phyloP scores from a whole-genome alignment of 2,113 vertebrate genomes.

The Dermatemys mawii region DNA sequence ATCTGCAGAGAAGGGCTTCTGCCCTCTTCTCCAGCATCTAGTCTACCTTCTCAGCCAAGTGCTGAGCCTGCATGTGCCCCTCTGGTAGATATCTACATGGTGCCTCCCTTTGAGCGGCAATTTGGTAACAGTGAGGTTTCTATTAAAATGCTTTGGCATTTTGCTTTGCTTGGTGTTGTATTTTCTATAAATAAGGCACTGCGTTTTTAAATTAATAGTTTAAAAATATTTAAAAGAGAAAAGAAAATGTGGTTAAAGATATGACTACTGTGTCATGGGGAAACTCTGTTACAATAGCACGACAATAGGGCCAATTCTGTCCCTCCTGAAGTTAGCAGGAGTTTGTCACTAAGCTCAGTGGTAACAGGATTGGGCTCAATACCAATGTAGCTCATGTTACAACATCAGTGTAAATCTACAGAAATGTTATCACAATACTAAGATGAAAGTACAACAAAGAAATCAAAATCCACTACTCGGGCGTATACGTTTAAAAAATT shows the following conservation, averaged over 20 bases:
- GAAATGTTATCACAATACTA: neutral
- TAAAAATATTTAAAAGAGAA: neutral
- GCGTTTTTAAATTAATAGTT: neutral
- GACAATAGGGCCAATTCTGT: neutral
- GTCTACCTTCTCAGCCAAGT: neutral
- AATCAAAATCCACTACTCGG: neutral
- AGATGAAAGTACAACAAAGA: neutral
- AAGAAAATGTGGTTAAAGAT: neutral
- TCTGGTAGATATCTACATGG: neutral
- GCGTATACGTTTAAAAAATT: neutral
- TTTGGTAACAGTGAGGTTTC: neutral
- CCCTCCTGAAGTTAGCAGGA: neutral
- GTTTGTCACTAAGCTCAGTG: neutral
- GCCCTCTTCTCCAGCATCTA: neutral
- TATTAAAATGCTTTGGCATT: neutral
- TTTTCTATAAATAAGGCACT: neutral
- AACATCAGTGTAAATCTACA: neutral
- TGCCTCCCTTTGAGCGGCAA: neutral
- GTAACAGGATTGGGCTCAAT: neutral
- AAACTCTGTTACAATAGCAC: neutral
- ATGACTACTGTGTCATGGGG: neutral
- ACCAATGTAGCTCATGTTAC: neutral
- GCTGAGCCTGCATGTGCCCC: neutral
- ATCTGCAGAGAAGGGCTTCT: neutral
- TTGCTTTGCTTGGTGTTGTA: neutral